Base-by-base conservation (phyloP, 2,888 invertebrate genomes). In the Frankliniella fusca region DNA sequence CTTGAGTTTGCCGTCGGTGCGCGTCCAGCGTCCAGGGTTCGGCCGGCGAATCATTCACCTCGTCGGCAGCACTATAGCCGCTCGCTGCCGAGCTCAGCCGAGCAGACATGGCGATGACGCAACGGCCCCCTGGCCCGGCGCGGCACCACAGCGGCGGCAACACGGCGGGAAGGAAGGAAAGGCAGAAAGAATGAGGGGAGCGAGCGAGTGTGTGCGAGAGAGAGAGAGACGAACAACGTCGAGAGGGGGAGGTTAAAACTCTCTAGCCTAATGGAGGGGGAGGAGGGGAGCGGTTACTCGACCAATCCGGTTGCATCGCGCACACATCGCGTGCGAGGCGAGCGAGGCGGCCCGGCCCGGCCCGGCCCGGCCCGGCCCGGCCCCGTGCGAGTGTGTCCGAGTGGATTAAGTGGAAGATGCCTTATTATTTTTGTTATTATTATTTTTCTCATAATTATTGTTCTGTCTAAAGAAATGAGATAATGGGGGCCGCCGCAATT, bases 221-320 rank as follows among this genome's bases (percentile, higher is more conserved):
- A n/a, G 15, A n/a, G 61, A 54, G 61, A 15, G 80, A 80, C 50
- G 50, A 48, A 38, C 38, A 2, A 5, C 38, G 38, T 38, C 38
- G 50, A 48, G 80, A 80, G 76, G 48, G 79, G 28, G 82, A 83
- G 70, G 80, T 48, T 50, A 49, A 15, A 61, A 23, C 83, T 76
- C 38, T 38, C 38, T 38, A 49, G 80, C 76, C 76, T 54, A 80
- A 50, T 65, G 82, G 82, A 54, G 83, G 82, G 81, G 80, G 82
- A 81, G 83, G 80, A 82, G 81, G 81, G 80, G 81, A 38, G 81
- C 20, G 49, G 82, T 54, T 82, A 81, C 84, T 84, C 83, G 84
- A 83, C 85, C 85, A 87, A 86, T 86, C 86, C 86, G 87, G 86
- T 86, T 85, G 85, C 84, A 83, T 84, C 84, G 84, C 82, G 83